phyloP scores from a whole-genome alignment of 2,888 invertebrate species.

The Craniophora ligustri region DNA sequence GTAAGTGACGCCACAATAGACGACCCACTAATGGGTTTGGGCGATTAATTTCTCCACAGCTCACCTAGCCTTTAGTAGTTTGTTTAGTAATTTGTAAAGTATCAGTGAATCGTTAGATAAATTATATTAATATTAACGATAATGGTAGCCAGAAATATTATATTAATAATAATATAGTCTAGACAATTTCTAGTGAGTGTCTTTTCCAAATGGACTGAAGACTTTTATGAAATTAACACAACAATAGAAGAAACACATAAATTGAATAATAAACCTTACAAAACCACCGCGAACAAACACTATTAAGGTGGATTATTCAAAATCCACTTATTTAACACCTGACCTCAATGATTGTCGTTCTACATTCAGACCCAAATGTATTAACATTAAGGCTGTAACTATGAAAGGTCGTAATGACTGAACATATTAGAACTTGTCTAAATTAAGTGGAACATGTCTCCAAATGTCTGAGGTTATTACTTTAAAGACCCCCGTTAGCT shows the following conservation, averaged over 20 bases:
- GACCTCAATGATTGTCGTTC: constrained; percentile 52
- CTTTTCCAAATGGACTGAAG: constrained; percentile 2
- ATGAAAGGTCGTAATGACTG: constrained; percentile 58
- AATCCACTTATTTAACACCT: constrained; percentile 46
- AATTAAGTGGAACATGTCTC: constrained; percentile 66
- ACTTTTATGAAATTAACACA: constrained; percentile 25
- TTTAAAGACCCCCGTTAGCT: constrained; percentile 63
- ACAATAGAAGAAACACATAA: constrained; percentile 11
- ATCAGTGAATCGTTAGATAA: neutral
- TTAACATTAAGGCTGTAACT: constrained; percentile 51
- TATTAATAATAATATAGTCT: neutral
- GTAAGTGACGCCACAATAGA: constrained; percentile 16
- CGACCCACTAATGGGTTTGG: constrained; percentile 15
- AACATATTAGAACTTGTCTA: constrained; percentile 65
- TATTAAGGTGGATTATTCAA: constrained; percentile 41
- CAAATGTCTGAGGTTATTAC: constrained; percentile 63
- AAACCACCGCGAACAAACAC: constrained; percentile 25
- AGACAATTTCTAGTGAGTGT: too few relatives aligned
- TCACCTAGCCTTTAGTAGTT: neutral
- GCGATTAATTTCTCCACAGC: constrained; percentile 16
- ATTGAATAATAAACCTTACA: constrained; percentile 14
- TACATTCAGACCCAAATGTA: constrained; percentile 44
- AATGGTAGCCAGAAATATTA: neutral
- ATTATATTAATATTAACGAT: neutral
- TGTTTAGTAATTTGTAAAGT: neutral